Percentiles rank a stretch among this genome's conserved stretches.
Conservation (phyloP, 2,113 vertebrate species). For the Dipodomys stephensi region DNA sequence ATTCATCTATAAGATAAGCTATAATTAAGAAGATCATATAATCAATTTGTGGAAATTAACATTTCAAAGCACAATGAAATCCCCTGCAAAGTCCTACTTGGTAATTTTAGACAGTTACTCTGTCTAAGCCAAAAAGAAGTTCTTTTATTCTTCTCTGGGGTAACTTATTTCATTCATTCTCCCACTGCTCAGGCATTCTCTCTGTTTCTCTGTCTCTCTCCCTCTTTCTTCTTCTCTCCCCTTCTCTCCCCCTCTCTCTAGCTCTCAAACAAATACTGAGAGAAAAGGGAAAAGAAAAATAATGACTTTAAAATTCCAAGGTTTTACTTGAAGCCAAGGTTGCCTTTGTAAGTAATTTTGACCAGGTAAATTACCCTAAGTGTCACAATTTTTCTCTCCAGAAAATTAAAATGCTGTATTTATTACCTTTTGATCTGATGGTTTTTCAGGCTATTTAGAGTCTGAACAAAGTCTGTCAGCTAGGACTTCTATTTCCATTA, state of each 20-base stretch:
- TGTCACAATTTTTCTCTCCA: conserved; percentile 71
- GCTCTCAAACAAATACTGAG: conserved; percentile 51
- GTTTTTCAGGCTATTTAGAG: conserved; percentile 57
- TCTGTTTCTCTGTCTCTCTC: background rate
- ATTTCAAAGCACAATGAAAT: conserved; percentile 51
- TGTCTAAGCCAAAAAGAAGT: background rate
- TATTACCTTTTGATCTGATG: conserved; percentile 73
- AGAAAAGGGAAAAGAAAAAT: conserved; percentile 62
- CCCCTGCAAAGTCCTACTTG: conserved; percentile 38
- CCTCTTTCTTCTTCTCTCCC: too few relatives aligned
- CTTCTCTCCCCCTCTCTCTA: too few relatives aligned
- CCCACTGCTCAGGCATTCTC: background rate
- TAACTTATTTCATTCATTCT: background rate
- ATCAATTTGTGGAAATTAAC: conserved; percentile 35
- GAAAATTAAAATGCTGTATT: conserved; percentile 74
- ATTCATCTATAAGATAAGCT: conserved; percentile 46
- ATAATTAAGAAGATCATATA: conserved; percentile 50
- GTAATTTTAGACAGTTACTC: conserved; percentile 38
- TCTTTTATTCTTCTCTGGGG: conserved; percentile 17
- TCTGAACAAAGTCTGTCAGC: conserved; percentile 53
- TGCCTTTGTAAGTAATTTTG: conserved; percentile 76
- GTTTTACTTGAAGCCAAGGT: conserved; percentile 73
- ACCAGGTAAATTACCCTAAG: conserved; percentile 79
- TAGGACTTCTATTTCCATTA: conserved; percentile 42
- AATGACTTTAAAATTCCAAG: conserved; percentile 74